Percentiles rank a stretch among this genome's conserved stretches.
Evolutionary conservation across 2,113 vertebrate species (phyloP).

Genomic region (Motacilla tschutschensis): DNA sequence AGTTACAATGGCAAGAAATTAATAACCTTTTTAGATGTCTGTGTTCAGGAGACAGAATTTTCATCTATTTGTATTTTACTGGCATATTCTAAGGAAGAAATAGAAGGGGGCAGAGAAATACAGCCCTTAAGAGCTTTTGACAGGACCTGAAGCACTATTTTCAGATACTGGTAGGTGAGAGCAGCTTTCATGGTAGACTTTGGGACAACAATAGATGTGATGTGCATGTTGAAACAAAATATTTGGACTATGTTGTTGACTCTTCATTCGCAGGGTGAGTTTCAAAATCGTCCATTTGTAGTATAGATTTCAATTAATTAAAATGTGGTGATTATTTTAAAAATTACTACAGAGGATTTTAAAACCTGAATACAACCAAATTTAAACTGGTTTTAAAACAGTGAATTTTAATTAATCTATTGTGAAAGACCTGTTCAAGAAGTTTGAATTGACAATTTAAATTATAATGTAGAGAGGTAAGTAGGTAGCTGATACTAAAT

Average conservation of each 20-base stretch:
- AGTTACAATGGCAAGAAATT: background rate
- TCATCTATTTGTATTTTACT: background rate
- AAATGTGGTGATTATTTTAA: background rate
- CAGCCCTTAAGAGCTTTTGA: background rate
- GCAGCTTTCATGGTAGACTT: background rate
- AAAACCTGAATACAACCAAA: background rate
- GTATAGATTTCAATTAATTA: background rate
- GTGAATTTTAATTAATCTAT: background rate
- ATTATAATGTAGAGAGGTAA: slow-evolving; percentile 15
- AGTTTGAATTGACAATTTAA: background rate
- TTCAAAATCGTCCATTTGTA: background rate
- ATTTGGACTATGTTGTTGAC: background rate
- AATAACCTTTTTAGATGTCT: background rate
- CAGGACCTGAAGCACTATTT: background rate
- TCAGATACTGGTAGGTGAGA: background rate
- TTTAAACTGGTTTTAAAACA: background rate
- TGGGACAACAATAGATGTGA: background rate
- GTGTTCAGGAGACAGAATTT: background rate
- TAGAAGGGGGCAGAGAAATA: background rate
- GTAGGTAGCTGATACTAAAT: background rate
- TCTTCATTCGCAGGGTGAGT: background rate
- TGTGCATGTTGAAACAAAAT: background rate
- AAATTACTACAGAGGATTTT: background rate
- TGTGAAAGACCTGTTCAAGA: background rate
- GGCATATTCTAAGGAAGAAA: background rate